Conservation (phyloP, 2,113 vertebrate genomes). For the Illadopsis cleaveri region DNA sequence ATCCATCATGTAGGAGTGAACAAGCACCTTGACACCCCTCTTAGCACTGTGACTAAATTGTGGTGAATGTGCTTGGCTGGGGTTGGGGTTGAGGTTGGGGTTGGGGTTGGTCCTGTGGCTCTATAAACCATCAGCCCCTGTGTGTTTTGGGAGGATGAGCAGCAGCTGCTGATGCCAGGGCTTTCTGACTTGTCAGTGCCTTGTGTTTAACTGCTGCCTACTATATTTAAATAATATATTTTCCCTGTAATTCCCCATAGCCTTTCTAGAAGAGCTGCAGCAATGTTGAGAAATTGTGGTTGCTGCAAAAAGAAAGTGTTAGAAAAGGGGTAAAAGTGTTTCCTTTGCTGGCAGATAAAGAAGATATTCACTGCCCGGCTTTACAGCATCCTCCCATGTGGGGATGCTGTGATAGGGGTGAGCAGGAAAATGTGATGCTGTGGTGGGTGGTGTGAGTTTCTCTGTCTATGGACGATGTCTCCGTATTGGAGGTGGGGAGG, state of each 20-base stretch:
- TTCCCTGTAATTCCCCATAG: neutral
- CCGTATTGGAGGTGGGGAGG: neutral
- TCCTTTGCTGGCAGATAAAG: slow-evolving; percentile 34
- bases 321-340: neutral
- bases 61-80: rapidly evolving
- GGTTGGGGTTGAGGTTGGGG: too few species aligned
- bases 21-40: neutral
- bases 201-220: neutral
- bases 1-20: neutral
- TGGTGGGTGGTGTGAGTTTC: neutral
- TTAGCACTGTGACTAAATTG: neutral
- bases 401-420: neutral
- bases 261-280: neutral
- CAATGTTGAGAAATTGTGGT: neutral
- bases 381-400: neutral
- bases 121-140: neutral
- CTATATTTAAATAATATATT: neutral
- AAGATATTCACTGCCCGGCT: neutral
- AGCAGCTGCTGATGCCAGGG: neutral
- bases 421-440: neutral
- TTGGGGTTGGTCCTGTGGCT: neutral
- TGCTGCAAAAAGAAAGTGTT: neutral
- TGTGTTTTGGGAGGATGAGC: neutral
- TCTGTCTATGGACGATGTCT: neutral
- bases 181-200: neutral